A percentile compares a stretch with the other conserved stretches of the same genome.
phyloP scores from a whole-genome alignment of 2,113 vertebrate genomes.

The Gorsachius goisagi region DNA sequence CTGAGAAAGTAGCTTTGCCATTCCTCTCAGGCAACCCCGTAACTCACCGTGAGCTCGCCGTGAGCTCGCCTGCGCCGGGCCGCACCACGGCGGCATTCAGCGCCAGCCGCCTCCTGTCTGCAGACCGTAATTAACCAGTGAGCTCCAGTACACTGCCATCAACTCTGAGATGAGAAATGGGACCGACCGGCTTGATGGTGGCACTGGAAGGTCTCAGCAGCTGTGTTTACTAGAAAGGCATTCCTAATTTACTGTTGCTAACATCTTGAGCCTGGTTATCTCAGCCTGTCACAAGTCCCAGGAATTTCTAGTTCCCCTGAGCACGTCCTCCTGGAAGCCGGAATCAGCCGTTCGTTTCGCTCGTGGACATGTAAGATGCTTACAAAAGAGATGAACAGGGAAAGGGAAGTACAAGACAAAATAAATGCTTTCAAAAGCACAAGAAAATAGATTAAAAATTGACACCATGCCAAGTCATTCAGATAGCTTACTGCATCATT shows the following conservation, averaged over 20 bases:
- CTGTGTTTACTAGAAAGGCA: constrained; percentile 3
- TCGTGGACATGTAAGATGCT: background rate
- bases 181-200: constrained; percentile 38
- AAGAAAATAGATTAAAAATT: background rate
- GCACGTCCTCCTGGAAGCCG: background rate
- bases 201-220: constrained; percentile 2
- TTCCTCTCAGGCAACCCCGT: constrained; percentile 75
- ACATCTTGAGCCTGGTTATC: background rate
- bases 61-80: constrained; percentile 70
- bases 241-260: background rate
- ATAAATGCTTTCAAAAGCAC: background rate
- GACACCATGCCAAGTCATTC: constrained; percentile 34
- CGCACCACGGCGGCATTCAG: constrained; percentile 55
- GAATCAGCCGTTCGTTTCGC: background rate
- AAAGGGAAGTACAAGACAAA: constrained; percentile 11
- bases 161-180: constrained; percentile 52
- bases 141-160: constrained; percentile 62
- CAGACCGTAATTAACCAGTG: constrained; percentile 46
- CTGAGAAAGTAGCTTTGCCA: constrained; percentile 75
- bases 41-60: constrained; percentile 68
- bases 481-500: constrained; percentile 18
- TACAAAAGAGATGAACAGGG: background rate
- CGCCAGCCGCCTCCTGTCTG: constrained; percentile 28
- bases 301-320: background rate
- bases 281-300: background rate